Percentiles rank a stretch among this genome's conserved stretches.
These are phyloP conservation scores for Zapus hudsonius DNA, from an alignment of 2,113 vertebrate species.

Conservation along the genomic window DNA sequence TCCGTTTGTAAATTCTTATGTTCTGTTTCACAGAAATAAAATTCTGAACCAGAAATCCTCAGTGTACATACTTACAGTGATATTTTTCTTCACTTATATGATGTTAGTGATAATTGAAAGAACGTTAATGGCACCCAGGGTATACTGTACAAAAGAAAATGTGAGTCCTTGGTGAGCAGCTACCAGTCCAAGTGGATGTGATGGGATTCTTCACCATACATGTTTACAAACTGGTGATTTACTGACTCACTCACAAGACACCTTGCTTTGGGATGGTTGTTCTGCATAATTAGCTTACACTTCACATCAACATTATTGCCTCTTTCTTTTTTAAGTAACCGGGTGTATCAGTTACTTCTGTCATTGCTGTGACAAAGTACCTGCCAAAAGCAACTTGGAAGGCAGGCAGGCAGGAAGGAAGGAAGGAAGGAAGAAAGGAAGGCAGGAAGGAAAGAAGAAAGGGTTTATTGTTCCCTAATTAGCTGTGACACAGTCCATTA, in stretches of 20 bases:
- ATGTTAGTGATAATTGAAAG: constrained; percentile 28
- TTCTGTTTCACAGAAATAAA: constrained; percentile 63
- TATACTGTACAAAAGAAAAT: constrained; percentile 30
- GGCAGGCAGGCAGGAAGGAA: too few relatives aligned
- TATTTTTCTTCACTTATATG: constrained; percentile 49
- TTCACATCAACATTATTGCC: neutral
- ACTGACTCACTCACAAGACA: neutral
- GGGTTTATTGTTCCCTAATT: neutral
- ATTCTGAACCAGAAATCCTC: constrained; percentile 34
- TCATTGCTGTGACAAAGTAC: neutral
- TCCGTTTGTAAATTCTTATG: constrained; percentile 40
- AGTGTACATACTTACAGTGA: neutral
- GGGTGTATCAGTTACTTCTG: neutral
- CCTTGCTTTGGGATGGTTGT: neutral
- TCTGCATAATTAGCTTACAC: neutral
- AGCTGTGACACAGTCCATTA: neutral
- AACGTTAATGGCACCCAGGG: neutral
- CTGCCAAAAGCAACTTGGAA: neutral
- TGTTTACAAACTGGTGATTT: neutral
- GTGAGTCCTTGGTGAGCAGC: neutral
- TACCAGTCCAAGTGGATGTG: neutral
- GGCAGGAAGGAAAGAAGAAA: neutral
- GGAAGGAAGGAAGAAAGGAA: too few relatives aligned
- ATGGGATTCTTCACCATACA: constrained; percentile 29
- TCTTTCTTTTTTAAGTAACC: neutral